Evolutionary conservation across 2,888 invertebrate genomes (phyloP).

Genomic region (Cataglyphis altisquamis): DNA sequence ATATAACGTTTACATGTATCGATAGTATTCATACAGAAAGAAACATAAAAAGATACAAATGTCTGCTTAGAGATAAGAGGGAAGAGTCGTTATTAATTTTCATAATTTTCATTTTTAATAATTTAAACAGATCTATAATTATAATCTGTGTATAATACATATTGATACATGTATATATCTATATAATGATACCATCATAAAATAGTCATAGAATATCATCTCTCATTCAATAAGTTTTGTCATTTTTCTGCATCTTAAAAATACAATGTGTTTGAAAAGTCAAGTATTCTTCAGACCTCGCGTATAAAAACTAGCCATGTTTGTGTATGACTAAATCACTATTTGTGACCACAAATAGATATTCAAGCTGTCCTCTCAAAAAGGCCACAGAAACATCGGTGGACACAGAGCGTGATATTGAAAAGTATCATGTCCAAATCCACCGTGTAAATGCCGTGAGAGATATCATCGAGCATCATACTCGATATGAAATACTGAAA

Average conservation of each 20-base stretch:
- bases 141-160: neutral
- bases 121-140: neutral
- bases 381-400: conserved; percentile 19
- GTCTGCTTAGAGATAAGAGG: neutral
- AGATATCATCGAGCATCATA: conserved; percentile 9
- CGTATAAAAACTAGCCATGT: neutral
- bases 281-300: neutral
- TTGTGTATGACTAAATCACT: neutral
- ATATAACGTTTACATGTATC: neutral
- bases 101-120: neutral
- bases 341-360: conserved; percentile 39
- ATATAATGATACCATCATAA: neutral
- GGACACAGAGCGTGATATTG: conserved; percentile 26
- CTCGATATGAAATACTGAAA: conserved; percentile 40
- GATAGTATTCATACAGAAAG: neutral
- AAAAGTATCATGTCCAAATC: conserved; percentile 42
- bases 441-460: conserved; percentile 44
- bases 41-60: neutral
- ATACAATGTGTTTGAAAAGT: neutral
- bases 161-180: neutral
- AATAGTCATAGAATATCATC: neutral
- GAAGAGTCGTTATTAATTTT: neutral
- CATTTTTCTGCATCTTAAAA: neutral
- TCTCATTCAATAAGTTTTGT: neutral
- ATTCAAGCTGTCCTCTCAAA: conserved; percentile 36